These are phyloP conservation scores for Argopecten irradians DNA, from an alignment of 1,140 invertebrate genomes.

Conservation along the genomic window DNA sequence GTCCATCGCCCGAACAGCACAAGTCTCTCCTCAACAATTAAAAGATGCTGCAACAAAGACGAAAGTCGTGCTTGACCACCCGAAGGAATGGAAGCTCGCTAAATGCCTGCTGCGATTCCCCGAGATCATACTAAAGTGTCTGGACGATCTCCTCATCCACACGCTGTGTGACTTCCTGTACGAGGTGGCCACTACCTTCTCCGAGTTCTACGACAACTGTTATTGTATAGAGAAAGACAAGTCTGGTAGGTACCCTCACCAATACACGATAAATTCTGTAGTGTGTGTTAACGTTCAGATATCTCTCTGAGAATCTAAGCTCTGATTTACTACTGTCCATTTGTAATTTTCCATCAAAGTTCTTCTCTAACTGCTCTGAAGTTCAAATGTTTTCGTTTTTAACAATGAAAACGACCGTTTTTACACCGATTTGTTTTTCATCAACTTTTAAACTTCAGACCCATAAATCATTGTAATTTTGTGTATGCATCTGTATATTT, in stretches of 20 bases:
- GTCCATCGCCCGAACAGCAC: constrained; percentile 73
- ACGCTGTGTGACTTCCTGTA: constrained; percentile 97
- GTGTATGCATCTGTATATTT: too few relatives aligned
- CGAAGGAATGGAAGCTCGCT: constrained; percentile 96
- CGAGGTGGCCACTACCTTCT: constrained; percentile 93
- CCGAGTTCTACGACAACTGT: constrained; percentile 98
- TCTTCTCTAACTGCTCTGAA: not conserved
- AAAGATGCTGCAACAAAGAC: constrained; percentile 79
- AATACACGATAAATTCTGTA: not conserved
- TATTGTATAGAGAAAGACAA: constrained; percentile 95
- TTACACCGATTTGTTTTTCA: too few relatives aligned
- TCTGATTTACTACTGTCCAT: not conserved
- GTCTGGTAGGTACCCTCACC: constrained; percentile 57
- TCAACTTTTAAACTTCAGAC: too few relatives aligned
- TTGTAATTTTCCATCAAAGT: not conserved
- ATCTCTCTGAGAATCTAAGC: not conserved
- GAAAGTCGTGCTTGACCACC: constrained; percentile 87
- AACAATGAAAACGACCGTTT: too few relatives aligned
- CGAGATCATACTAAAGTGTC: constrained; percentile 90
- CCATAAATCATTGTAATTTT: too few relatives aligned
- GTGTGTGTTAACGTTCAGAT: not conserved
- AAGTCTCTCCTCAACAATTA: constrained; percentile 81
- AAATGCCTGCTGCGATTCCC: constrained; percentile 89
- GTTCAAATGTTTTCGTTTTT: too few relatives aligned
- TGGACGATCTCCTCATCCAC: constrained; percentile 91